A percentile compares a stretch with the other conserved stretches of the same genome.
phyloP scores from a whole-genome alignment of 2,113 vertebrate species.

The Dascyllus trimaculatus region DNA sequence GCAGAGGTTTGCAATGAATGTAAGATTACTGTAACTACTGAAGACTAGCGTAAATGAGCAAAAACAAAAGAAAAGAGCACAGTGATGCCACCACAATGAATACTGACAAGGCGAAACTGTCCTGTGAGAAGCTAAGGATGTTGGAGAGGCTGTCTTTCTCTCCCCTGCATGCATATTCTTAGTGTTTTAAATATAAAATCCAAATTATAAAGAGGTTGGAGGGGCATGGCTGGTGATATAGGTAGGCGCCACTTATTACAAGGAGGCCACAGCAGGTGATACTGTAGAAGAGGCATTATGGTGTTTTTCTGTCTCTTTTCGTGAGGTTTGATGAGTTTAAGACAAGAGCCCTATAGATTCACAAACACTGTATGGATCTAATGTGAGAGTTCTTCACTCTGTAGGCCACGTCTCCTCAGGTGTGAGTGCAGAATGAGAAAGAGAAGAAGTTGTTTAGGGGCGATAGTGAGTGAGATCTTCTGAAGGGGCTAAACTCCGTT shows the following conservation, averaged over 20 bases:
- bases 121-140: constrained; percentile 13
- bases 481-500: constrained; percentile 37
- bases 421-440: constrained; percentile 37
- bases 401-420: constrained; percentile 19
- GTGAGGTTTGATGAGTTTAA: constrained; percentile 71
- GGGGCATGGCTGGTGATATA: constrained; percentile 65
- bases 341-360: constrained; percentile 71
- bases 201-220: constrained; percentile 15
- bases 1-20: constrained; percentile 57
- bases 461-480: constrained; percentile 4
- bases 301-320: constrained; percentile 72
- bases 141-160: constrained; percentile 9
- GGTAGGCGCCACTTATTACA: constrained; percentile 55
- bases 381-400: constrained; percentile 16
- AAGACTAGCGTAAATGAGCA: not conserved
- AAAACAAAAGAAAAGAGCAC: not conserved
- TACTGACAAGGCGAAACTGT: constrained; percentile 52
- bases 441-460: constrained; percentile 13
- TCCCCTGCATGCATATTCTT: constrained; percentile 42
- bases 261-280: constrained; percentile 79
- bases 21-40: not conserved
- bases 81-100: constrained; percentile 18
- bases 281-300: constrained; percentile 79
- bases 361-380: constrained; percentile 40
- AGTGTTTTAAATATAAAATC: constrained; percentile 6